Base-by-base conservation (phyloP, 2,113 vertebrate species). In the Triplophysa tibetana region DNA sequence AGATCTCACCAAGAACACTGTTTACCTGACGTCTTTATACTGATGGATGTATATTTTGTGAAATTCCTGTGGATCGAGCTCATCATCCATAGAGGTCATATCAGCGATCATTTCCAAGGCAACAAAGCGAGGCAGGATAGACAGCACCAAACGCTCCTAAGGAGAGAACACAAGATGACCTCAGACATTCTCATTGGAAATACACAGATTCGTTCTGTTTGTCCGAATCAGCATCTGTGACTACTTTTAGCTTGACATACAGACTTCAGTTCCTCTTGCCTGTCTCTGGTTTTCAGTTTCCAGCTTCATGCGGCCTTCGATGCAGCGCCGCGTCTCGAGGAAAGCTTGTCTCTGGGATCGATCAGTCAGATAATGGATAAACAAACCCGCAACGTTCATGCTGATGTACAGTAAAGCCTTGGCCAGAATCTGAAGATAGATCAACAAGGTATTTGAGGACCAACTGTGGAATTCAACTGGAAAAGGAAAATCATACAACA, bases 231-330 rank as follows among this genome's bases (percentile, higher is more conserved):
- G 21, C 23, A 45, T 23, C 48, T 13, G 11, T 19, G 17, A 48
- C 16, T 63, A 17, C 24, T 63, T n/a, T 54, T 17, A 64, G 43
- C 5, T 26, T 17, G 26, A 48, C 17, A 54, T 10, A 62, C 4
- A 58, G 2, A 65, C 33, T 43, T 66, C 17, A 65, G 19, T 4
- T 16, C 33, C 13, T 64, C 80, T 78, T 94, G 96, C 96, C 96
- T 99, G 96, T 93, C 97, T 94, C 79, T 98, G 95, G 89, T 98
- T 99, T 87, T 98, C 96, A 24, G 94, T 95, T 87, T 98, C 96
- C 11, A 98, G 93, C 76, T 95, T 95, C 84, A 99, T 90, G 82
- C 94, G 93, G 66, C 96, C 96, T 89, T 98, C 95, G 43, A 97
- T 97, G 33, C 96, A 98, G 84, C 96, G 94, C 23, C 96, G 90